Percentiles rank a stretch among this genome's conserved stretches.
Conservation (phyloP, 2,113 vertebrate genomes). For the Elgaria multicarinata region DNA sequence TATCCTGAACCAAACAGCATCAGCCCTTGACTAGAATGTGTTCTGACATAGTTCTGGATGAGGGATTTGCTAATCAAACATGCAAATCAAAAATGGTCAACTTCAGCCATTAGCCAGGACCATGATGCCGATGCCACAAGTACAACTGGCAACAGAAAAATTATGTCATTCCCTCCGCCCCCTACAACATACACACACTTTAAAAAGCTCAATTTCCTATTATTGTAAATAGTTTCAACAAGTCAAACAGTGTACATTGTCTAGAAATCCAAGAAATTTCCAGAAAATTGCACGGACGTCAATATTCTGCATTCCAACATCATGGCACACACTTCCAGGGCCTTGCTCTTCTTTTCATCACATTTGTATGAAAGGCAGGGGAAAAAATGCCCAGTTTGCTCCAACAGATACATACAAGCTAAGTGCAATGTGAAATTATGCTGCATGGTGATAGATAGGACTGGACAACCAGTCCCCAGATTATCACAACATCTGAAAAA, state of each 20-base stretch:
- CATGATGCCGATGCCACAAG: neutral
- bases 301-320: neutral
- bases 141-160: slow-evolving; percentile 25
- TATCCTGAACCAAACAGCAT: slow-evolving; percentile 24
- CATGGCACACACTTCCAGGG: neutral
- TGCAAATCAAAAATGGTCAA: slow-evolving; percentile 31
- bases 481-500: neutral
- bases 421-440: neutral
- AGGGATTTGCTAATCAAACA: neutral
- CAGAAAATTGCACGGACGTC: neutral
- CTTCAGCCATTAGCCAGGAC: neutral
- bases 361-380: neutral
- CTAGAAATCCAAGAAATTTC: neutral
- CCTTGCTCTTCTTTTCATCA: neutral
- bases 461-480: neutral
- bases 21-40: neutral
- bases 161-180: slow-evolving; percentile 7
- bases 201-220: slow-evolving; percentile 14
- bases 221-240: neutral
- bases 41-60: slow-evolving; percentile 27
- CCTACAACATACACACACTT: no score
- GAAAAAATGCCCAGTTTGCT: neutral
- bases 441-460: neutral
- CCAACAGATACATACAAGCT: neutral
- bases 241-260: neutral